These are phyloP conservation scores for Thelohanellus kitauei DNA, from an alignment of 30 jellyfish, hydroid and myxozoan species.

Conservation along the genomic window DNA sequence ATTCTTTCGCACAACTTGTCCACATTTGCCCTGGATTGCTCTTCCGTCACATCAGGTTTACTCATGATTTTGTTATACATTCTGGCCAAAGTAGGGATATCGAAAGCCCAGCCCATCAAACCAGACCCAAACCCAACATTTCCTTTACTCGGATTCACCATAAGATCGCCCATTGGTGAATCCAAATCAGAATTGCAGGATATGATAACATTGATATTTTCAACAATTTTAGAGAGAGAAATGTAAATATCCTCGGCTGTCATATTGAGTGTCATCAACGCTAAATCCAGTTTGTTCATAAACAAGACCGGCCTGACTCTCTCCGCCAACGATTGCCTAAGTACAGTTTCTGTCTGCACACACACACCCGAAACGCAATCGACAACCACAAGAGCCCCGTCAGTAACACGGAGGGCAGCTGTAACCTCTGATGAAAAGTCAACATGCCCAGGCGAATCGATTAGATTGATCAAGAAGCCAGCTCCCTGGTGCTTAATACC, in stretches of 20 bases:
- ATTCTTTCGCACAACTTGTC: constrained; percentile 42
- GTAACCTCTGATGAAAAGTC: constrained; percentile 98
- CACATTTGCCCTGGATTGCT: too few relatives aligned
- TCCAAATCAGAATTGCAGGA: constrained; percentile 73
- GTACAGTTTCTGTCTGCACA: constrained; percentile 94
- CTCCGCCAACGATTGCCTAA: constrained; percentile 95
- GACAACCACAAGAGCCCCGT: constrained; percentile 99
- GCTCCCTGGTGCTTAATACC: constrained; percentile 29
- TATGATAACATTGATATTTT: constrained; percentile 75
- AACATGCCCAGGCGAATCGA: constrained; percentile 98
- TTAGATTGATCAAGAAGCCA: constrained; percentile 80
- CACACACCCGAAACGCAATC: constrained; percentile 99
- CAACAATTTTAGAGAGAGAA: constrained; percentile 57
- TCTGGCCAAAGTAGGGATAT: constrained; percentile 63
- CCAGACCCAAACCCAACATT: constrained; percentile 99
- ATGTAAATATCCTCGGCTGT: constrained; percentile 78
- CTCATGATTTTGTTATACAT: too few relatives aligned
- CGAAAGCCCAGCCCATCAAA: constrained; percentile 93
- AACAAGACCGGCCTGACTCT: constrained; percentile 76
- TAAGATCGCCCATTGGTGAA: constrained; percentile 99
- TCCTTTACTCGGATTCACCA: constrained; percentile 75
- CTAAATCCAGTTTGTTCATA: constrained; percentile 99
- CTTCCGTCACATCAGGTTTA: constrained; percentile 65
- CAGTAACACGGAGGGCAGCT: constrained; percentile 99
- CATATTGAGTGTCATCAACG: constrained; percentile 51